Base-by-base conservation (phyloP, 30 jellyfish, hydroid and myxozoan genomes). In the Hydractinia echinata region DNA sequence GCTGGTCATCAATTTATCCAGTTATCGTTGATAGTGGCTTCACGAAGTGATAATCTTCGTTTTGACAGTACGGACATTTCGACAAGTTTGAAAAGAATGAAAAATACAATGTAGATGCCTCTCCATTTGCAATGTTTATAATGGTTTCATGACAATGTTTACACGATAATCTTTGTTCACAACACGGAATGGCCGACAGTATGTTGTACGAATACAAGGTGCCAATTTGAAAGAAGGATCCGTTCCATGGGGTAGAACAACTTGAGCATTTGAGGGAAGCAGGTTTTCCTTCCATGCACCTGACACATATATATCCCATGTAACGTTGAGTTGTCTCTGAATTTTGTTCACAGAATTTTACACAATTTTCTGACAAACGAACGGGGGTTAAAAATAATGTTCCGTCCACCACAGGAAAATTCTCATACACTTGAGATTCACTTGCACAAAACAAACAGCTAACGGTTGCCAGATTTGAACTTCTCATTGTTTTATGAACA, bases 361-460 rank as follows among this genome's bases (percentile, higher is more conserved):
- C 56, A 44, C 86, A 68, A 13, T 61, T 6, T 6, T 30, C 53
- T 5, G 89, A 82, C 8, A 82, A 76, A 55, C 66, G 8, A 10
- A 82, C 85, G 54, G 89, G 89, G 53, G 89, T 10, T 54, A 68
- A 49, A 70, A 82, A 82, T 76, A 82, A 82, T 67, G 89, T 82
- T 13, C 89, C 89, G 55, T 82, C 89, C 7, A 82, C 89, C 7
- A 82, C 86, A 10, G 89, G 89, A 48, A 82, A 82, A 73, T 53
- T 68, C 30, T 82, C 89, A 61, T 58, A 82, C 18, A 82, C 89
- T 44, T 21, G 77, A 4, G 89, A 82, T 13, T 53, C 61, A 21
- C 64, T 82, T 8, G 61, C 79, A 73, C 89, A 82, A 53, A 82
- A 82, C 54, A 82, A 39, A 61, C 89, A 82, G 7, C 58, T 30